phyloP scores from a whole-genome alignment of 2,113 vertebrate species.

The Dascyllus trimaculatus region DNA sequence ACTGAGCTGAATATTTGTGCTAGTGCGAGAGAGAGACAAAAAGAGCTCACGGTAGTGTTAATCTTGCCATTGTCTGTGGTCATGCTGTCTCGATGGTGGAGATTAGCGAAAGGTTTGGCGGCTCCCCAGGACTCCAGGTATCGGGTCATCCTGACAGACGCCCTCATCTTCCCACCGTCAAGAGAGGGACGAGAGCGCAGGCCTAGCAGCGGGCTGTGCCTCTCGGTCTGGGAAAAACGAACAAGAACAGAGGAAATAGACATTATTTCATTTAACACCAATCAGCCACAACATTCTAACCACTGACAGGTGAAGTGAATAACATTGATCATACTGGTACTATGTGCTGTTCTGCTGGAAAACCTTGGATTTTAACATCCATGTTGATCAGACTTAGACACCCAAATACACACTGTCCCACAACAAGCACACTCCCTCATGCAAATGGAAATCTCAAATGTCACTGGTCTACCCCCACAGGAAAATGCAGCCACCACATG shows the following conservation, averaged over 20 bases:
- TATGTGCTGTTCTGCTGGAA: no score
- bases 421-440: no score
- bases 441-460: no score
- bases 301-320: no score
- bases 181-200: conserved; percentile 89
- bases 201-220: conserved; percentile 91
- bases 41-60: conserved; percentile 90
- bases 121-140: conserved; percentile 99
- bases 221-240: conserved; percentile 86
- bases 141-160: conserved; percentile 97
- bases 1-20: background rate
- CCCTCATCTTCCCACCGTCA: conserved; percentile 95
- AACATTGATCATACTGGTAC: no score
- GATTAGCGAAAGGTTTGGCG: conserved; percentile 96
- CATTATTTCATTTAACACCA: no score
- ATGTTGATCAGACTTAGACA: no score
- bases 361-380: no score
- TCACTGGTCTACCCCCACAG: no score
- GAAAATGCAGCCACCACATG: no score
- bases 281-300: no score
- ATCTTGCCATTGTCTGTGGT: conserved; percentile 97
- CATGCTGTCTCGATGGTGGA: conserved; percentile 98
- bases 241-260: background rate
- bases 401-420: no score
- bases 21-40: background rate